Base-by-base conservation (phyloP, 1,140 invertebrate genomes). In the Acromyrmex heyeri region DNA sequence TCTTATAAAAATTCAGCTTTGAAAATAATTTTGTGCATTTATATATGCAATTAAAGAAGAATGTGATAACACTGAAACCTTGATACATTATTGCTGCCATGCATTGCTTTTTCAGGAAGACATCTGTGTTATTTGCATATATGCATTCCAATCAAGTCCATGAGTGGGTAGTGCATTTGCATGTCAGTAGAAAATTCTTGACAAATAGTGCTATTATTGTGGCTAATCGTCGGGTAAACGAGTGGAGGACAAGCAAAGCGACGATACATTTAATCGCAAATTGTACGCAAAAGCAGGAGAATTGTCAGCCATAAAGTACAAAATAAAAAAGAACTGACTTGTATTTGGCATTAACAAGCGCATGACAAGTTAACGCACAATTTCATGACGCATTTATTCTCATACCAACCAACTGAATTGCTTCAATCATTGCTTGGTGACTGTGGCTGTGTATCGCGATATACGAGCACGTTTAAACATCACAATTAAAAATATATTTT, bases 81-180 rank as follows among this genome's bases (percentile, higher is more conserved):
- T 70, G 21, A 70, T 30, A 53, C 2, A 70, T 70, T 10, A 70
- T 53, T 72, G 16, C 24, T 72, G 48, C 18, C 62, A 65, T 72
- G 48, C 24, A 72, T 65, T 34, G 62, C 30, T 65, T 65, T 65
- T 65, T 65, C 18, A 65, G 18, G 18, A 65, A 65, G 16, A 34
- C 62, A 34, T 65, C 16, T 65, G 65, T 44, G n/a, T 44, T 44
- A 67, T 67, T 67, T 67, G 30, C 65, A 67, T 67, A 21, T 44
- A 67, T 21, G 34, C n/a, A 38, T 67, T 34, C 12, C 34, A 44
- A 34, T 73, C 50, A 55, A 34, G 50, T 27, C 24, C 24, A 34
- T 27, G 50, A 53, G 24, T 53, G 16, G 2, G 10, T 73, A 73
- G 27, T 27, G 27, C 50, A 55, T 73, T 27, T 73, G 48, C 48